Base-by-base conservation (phyloP, 2,797 vertebrate species). In the Lagodon rhomboides region DNA sequence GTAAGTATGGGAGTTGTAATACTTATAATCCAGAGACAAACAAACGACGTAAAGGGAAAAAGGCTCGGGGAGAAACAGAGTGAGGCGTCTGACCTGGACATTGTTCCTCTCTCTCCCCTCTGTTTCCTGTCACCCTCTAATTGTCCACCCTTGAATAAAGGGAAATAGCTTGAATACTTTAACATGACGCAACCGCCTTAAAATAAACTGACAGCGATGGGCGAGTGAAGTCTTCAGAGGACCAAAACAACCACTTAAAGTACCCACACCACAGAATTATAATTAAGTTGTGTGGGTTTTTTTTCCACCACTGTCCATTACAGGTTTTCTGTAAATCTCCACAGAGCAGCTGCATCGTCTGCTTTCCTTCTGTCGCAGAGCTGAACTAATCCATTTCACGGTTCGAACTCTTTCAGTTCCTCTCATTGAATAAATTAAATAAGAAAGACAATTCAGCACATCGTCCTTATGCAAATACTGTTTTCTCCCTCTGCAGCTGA, bases 41-140 rank as follows among this genome's bases (percentile, higher is more conserved):
- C 43, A 44, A 15, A 17, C 0, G 15, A 17, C 25, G 17, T 2
- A 0, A 30, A 5, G 2, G 18, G 3, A 58, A 58, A 30, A 30
- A 34, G 30, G 3, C 30, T 30, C 7, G 30, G 5, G 7, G 30
- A 34, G 30, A 34, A 34, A 2, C 18, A 34, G 56, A 12, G 30
- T 38, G 30, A 12, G n/a, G 59, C 17, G 0, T 16, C 59, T 41
- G 13, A n/a, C 12, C 54, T 22, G 34, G 25, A 55, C 30, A 59
- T 49, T 51, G 54, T 67, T 59, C 61, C 23, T 46, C n/a, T 53
- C 30, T 2, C 23, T 20, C 34, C 23, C 55, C n/a, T 23, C 5
- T 60, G 44, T 70, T 77, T 77, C 68, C 75, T 71, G 68, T 66
- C 75, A 64, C 30, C 58, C 49, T 61, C 27, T 34, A 69, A 10